Base-by-base conservation (phyloP, 2,113 vertebrate genomes). In the Thermophis baileyi region DNA sequence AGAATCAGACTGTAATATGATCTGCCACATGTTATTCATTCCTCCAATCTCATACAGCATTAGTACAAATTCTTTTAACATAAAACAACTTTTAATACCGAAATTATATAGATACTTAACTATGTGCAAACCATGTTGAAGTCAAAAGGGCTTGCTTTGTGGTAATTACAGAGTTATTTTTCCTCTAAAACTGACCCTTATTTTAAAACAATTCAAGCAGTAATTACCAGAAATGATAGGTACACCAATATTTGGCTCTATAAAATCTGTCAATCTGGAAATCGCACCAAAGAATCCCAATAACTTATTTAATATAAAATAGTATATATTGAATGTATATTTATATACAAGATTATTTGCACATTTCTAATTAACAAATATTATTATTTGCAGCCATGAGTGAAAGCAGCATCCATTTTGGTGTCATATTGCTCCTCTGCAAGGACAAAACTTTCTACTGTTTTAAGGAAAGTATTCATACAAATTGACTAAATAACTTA, bases 11-110 rank as follows among this genome's bases (percentile, higher is more conserved):
- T 40, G 69, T 40, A 74, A 74, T 40, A 40, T 74, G n/a, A 74
- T 1, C 69, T 74, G 49, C 10, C 86, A 88, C 12, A 40, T 81
- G 9, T 3, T 0, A 88, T 55, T 95, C 93, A 46, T 0, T 93
- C 69, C 85, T 89, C 3, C 47, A 89, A 55, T 60, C 89, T 20
- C n/a, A 89, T 0, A 0, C 0, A 57, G 86, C 30, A 89, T 55
- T 27, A 87, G 92, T 86, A 91, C n/a, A 0, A 0, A 51, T 95
- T 93, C 81, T 88, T 94, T 35, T 92, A 90, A 16, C 85, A 11
- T 46, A 91, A 27, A 69, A 85, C 92, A 51, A 95, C 91, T 18
- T 90, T 2, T 74, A 27, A 89, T 30, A 60, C 3, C 0, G 1
- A 57, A 69, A n/a, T 49, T n/a, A 30, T 51, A n/a, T 51, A 8